Percentiles rank a stretch among this genome's conserved stretches.
Conservation (phyloP, 2,113 vertebrate genomes). For the Epinephelus moara region DNA sequence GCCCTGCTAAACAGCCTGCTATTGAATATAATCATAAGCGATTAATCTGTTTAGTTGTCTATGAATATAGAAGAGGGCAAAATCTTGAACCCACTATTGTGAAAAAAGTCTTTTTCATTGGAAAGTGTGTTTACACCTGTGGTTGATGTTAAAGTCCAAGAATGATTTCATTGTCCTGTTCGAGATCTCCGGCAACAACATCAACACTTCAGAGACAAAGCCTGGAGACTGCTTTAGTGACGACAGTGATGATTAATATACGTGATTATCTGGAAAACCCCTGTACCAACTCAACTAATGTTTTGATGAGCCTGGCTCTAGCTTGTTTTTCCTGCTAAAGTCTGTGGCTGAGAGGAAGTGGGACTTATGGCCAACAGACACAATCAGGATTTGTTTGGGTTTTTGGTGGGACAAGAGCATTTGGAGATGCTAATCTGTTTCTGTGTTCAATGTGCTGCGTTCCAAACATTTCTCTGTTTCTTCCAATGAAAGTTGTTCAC, state of each 20-base stretch:
- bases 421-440: conserved; percentile 21
- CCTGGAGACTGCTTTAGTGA: too few species aligned
- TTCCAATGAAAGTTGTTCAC: conserved; percentile 15
- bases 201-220: neutral
- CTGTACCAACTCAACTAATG: neutral
- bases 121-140: neutral
- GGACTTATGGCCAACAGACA: neutral
- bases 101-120: neutral
- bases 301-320: neutral
- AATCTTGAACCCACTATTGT: neutral
- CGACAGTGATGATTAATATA: too few species aligned
- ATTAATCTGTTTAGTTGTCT: neutral
- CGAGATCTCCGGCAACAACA: neutral
- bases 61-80: neutral
- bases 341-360: neutral
- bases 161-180: neutral
- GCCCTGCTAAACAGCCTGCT: neutral
- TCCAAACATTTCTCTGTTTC: neutral
- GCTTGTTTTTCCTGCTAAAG: neutral
- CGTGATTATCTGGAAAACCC: too few species aligned
- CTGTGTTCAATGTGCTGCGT: neutral
- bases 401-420: conserved; percentile 2
- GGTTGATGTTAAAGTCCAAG: neutral
- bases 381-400: neutral
- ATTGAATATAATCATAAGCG: neutral